Base-by-base conservation (phyloP, 2,113 vertebrate species). In the Albula glossodonta region DNA sequence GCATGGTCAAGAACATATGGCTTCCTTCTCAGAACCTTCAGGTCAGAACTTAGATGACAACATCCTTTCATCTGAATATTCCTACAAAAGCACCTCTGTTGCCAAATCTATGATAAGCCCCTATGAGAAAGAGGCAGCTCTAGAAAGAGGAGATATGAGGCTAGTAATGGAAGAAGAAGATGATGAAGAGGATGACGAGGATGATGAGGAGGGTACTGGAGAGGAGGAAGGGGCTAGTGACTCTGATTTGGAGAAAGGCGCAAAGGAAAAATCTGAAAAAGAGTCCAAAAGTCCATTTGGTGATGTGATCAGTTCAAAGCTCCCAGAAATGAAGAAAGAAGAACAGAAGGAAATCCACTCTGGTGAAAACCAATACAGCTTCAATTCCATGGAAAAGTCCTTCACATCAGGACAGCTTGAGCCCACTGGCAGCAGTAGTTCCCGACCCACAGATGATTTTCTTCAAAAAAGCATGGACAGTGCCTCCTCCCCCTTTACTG, bases 171-270 rank as follows among this genome's bases (percentile, higher is more conserved):
- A 89, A 56, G 95, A 95, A 9, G 95, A 95, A 12, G 94, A 94
- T 0, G 93, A 93, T 0, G 94, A 96, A 0, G 93, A 95, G 0
- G 93, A 93, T 0, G 94, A 93, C 0, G 91, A 94, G 0, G 93
- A 94, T 0, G 88, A 90, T 2, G 95, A 95, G 22, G 95, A 96
- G 25, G 94, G 92, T 22, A 91, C 93, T 7, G 89, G 84, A 6
- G 92, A 91, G 0, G 94, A 95, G 53, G 94, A 94, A 19, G 93
- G 90, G 48, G 83, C 66, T 5, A 96, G 95, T 83, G 97, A 97
- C 92, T 97, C 93, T 1, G 97, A 98, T 82, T 83, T 96, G 83
- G 98, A 99, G 84, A 99, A 99, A 93, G 97, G 97, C 0, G 95
- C 96, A 88, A 96, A 95, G 91, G 97, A 98, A 83, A 96, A 93